phyloP scores from a whole-genome alignment of 2,888 invertebrate genomes.

The Sminthurides aquaticus region DNA sequence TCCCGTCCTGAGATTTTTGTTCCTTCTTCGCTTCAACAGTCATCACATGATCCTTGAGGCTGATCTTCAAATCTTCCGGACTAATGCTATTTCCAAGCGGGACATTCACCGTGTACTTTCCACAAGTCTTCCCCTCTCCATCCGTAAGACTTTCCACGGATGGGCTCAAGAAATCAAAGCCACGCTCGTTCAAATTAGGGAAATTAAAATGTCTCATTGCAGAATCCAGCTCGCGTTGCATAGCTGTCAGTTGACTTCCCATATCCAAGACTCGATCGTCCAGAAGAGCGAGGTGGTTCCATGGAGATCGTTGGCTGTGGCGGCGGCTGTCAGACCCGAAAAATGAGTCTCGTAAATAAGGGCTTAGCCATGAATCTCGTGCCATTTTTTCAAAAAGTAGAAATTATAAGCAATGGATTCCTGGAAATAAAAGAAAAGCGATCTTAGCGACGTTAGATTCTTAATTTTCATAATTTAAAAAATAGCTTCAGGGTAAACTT shows the following conservation, averaged over 20 bases:
- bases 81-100: neutral
- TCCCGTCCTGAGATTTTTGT: constrained; percentile 7
- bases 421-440: too few relatives aligned
- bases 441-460: too few relatives aligned
- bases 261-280: constrained; percentile 5
- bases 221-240: neutral
- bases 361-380: too few relatives aligned
- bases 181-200: neutral
- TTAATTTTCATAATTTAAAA: too few relatives aligned
- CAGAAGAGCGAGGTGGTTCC: neutral
- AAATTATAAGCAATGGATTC: too few relatives aligned
- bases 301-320: too few relatives aligned
- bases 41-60: constrained; percentile 8
- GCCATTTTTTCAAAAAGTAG: too few relatives aligned
- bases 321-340: too few relatives aligned
- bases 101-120: constrained; percentile 10
- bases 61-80: constrained; percentile 7
- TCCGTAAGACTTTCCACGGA: neutral
- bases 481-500: too few relatives aligned
- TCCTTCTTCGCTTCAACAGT: constrained; percentile 10
- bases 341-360: too few relatives aligned
- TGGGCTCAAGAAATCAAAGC: neutral
- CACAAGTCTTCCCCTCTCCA: neutral
- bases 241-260: neutral
- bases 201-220: neutral